Evolutionary conservation across 2,888 invertebrate genomes (phyloP).

Genomic region (Dasypogon diadema): DNA sequence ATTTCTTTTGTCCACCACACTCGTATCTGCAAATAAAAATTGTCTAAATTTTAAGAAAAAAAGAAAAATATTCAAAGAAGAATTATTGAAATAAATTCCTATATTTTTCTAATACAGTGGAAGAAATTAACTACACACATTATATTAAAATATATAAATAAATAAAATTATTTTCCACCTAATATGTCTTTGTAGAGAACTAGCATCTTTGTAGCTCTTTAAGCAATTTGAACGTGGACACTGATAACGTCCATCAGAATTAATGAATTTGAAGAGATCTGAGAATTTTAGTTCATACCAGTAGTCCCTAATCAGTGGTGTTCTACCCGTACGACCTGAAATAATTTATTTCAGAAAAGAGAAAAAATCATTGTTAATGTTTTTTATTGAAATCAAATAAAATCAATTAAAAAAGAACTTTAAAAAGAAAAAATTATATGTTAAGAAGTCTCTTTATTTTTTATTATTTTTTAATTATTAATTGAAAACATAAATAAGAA

Average conservation of each 20-base stretch:
- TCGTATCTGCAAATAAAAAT: conserved; percentile 72
- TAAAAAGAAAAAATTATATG: conserved; percentile 16
- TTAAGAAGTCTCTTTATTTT: conserved; percentile 27
- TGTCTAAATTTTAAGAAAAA: conserved; percentile 37
- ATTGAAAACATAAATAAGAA: conserved; percentile 30
- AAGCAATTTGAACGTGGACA: conserved; percentile 68
- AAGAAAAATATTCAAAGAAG: conserved; percentile 26
- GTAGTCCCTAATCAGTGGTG: conserved; percentile 62
- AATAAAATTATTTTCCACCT: conserved; percentile 62
- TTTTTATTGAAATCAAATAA: conserved; percentile 40
- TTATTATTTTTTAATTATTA: conserved; percentile 36
- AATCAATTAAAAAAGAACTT: conserved; percentile 38
- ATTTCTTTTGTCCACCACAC: conserved; percentile 78
- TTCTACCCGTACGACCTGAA: conserved; percentile 42
- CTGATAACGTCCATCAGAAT: conserved; percentile 69
- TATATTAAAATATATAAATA: conserved; percentile 48
- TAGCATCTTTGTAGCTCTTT: conserved; percentile 69
- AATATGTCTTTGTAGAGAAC: conserved; percentile 69
- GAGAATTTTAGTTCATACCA: conserved; percentile 69
- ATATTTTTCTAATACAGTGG: neutral
- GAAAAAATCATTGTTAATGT: conserved; percentile 48
- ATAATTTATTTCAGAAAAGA: conserved; percentile 45
- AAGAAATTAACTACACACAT: conserved; percentile 7
- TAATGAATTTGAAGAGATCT: conserved; percentile 68
- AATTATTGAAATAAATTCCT: conserved; percentile 14